Conservation (phyloP, 2,797 vertebrate genomes). For the Sphenodon punctatus region DNA sequence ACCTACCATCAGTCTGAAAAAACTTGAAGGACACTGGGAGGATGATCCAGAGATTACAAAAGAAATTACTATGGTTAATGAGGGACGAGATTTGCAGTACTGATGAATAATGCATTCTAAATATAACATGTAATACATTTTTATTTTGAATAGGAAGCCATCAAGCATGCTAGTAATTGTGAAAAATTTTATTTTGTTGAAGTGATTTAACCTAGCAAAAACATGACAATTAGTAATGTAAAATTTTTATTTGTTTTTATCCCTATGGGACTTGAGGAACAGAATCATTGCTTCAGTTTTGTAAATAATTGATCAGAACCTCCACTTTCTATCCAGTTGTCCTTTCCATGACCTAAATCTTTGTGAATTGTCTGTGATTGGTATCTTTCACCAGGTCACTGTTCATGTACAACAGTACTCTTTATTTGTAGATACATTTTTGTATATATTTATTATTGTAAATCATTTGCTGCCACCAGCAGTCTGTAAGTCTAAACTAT, state of each 20-base stretch:
- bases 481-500: conserved; percentile 89
- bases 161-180: conserved; percentile 97
- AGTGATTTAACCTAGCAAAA: conserved; percentile 85
- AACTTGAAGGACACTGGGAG: conserved; percentile 71
- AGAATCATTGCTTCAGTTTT: conserved; percentile 79
- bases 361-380: conserved; percentile 88
- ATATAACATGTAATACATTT: conserved; percentile 57
- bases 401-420: conserved; percentile 82
- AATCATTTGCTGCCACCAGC: conserved; percentile 92
- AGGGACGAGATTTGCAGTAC: conserved; percentile 67
- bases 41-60: conserved; percentile 68
- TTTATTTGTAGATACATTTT: conserved; percentile 85
- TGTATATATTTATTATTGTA: conserved; percentile 90
- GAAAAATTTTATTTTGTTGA: conserved; percentile 78
- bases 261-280: conserved; percentile 91
- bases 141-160: conserved; percentile 80
- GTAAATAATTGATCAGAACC: conserved; percentile 81
- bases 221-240: conserved; percentile 86
- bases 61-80: conserved; percentile 63
- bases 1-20: conserved; percentile 86
- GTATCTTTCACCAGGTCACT: conserved; percentile 81
- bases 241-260: conserved; percentile 83
- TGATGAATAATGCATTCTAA: conserved; percentile 67
- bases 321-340: conserved; percentile 78
- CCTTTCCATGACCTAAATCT: conserved; percentile 80